Percentiles rank a stretch among this genome's conserved stretches.
Conservation (phyloP, 2,113 vertebrate species). For the Alexandromys fortis region DNA sequence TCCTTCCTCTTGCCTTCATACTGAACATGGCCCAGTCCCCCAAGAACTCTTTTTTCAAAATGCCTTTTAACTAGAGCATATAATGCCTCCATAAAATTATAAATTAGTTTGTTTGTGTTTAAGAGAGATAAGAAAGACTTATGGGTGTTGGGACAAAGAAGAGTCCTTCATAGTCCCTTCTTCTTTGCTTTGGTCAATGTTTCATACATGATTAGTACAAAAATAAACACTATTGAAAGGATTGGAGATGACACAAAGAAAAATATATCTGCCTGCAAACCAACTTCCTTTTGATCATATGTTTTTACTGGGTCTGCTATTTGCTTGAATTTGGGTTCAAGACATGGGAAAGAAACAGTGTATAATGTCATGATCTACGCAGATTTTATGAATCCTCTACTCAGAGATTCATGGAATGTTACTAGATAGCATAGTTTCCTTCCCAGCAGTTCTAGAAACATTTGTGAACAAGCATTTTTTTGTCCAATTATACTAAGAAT, state of each 20-base stretch:
- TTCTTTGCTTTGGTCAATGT: not conserved
- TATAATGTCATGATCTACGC: not conserved
- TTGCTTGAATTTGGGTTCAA: constrained; percentile 4
- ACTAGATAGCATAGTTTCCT: not conserved
- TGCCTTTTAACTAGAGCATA: not conserved
- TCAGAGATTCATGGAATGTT: constrained; percentile 38
- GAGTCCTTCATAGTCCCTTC: not conserved
- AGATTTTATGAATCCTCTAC: constrained; percentile 3
- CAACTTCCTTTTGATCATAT: not conserved
- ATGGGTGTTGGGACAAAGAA: not conserved
- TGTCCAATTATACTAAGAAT: constrained; percentile 10
- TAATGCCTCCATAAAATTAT: not conserved
- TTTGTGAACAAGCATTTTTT: constrained; percentile 37
- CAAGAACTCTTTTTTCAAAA: constrained; percentile 4
- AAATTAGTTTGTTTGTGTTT: constrained; percentile 33
- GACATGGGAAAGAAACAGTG: not conserved
- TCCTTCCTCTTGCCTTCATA: not conserved
- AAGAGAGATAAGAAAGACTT: constrained; percentile 21
- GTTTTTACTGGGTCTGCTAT: constrained; percentile 11
- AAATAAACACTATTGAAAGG: constrained; percentile 7
- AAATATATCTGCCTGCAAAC: not conserved
- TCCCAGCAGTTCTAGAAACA: constrained; percentile 13
- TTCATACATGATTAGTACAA: not conserved
- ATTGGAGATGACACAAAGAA: not conserved
- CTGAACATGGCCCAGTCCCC: not conserved